A percentile compares a stretch with the other conserved stretches of the same genome.
Conservation (phyloP, 1,140 invertebrate species). For the Drosophila rhopaloa region DNA sequence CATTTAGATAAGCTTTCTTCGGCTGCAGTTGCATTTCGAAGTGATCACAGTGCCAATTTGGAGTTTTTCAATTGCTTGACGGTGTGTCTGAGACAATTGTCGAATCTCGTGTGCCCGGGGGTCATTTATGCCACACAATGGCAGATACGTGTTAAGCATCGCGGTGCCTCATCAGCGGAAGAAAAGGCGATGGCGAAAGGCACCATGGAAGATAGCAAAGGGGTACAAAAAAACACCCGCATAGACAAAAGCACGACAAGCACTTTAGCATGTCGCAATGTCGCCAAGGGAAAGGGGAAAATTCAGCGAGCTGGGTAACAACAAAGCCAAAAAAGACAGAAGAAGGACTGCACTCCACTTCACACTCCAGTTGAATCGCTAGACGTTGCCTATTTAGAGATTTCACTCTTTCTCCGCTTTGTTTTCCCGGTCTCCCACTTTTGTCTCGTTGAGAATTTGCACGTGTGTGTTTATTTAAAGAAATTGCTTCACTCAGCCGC, state of each 20-base stretch:
- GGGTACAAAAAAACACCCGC: slow-evolving; percentile 31
- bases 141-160: slow-evolving; percentile 76
- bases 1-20: slow-evolving; percentile 32
- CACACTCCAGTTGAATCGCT: slow-evolving; percentile 20
- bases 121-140: slow-evolving; percentile 75
- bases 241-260: slow-evolving; percentile 78
- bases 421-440: slow-evolving; percentile 33
- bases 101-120: slow-evolving; percentile 47
- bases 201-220: slow-evolving; percentile 32
- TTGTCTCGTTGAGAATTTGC: slow-evolving; percentile 61
- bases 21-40: slow-evolving; percentile 15
- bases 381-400: slow-evolving; percentile 75
- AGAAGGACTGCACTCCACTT: slow-evolving; percentile 48
- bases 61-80: slow-evolving; percentile 58
- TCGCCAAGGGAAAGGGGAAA: slow-evolving; percentile 15
- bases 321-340: slow-evolving; percentile 53
- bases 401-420: slow-evolving; percentile 40
- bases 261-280: slow-evolving; percentile 79
- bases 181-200: slow-evolving; percentile 16
- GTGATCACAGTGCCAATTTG: slow-evolving; percentile 44
- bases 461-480: slow-evolving; percentile 83
- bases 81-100: slow-evolving; percentile 33
- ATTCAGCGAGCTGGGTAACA: slow-evolving; percentile 20
- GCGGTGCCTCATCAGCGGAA: slow-evolving; percentile 49
- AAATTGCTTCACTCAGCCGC: slow-evolving; percentile 69